Evolutionary conservation across 2,888 invertebrate species (phyloP).

Genomic region (Willowsia nigromaculata): DNA sequence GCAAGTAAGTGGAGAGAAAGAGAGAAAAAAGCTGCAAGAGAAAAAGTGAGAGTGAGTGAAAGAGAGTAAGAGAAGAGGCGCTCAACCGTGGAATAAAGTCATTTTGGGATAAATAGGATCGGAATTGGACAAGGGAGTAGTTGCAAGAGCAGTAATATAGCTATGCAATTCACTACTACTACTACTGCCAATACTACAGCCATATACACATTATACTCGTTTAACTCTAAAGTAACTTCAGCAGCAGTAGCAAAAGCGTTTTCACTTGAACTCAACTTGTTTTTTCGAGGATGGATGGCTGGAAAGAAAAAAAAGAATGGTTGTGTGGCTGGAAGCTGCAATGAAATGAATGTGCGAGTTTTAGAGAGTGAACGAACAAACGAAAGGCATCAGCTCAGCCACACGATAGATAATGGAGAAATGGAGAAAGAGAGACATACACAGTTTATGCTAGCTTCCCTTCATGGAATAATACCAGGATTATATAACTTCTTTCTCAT

Average conservation of each 20-base stretch:
- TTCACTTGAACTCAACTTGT: slow-evolving; percentile 61
- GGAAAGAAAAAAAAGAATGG: slow-evolving; percentile 33
- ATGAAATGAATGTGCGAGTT: slow-evolving; percentile 28
- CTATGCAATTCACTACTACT: slow-evolving; percentile 10
- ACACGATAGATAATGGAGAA: slow-evolving; percentile 58
- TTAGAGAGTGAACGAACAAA: slow-evolving; percentile 26
- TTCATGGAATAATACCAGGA: slow-evolving; percentile 77
- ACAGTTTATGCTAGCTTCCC: slow-evolving; percentile 43
- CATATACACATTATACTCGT: slow-evolving; percentile 32
- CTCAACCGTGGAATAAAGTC: slow-evolving; percentile 79
- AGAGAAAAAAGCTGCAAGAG: slow-evolving; percentile 37
- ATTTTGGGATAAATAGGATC: slow-evolving; percentile 79
- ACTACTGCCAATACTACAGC: not conserved
- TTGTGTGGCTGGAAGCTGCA: not conserved
- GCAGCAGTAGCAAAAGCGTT: slow-evolving; percentile 21
- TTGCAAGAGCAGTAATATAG: slow-evolving; percentile 42
- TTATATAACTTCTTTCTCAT: slow-evolving; percentile 69
- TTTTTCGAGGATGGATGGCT: slow-evolving; percentile 50
- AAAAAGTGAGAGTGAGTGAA: slow-evolving; percentile 67
- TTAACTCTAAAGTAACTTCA: slow-evolving; percentile 16
- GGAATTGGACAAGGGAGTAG: slow-evolving; percentile 79
- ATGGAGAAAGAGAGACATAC: slow-evolving; percentile 28
- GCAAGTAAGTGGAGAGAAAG: slow-evolving; percentile 39
- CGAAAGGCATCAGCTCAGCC: slow-evolving; percentile 44
- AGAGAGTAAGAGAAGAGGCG: slow-evolving; percentile 77